Percentiles rank a stretch among this genome's conserved stretches.
These are phyloP conservation scores for Melitaea athalia DNA, from an alignment of 2,888 invertebrate species.

Conservation along the genomic window DNA sequence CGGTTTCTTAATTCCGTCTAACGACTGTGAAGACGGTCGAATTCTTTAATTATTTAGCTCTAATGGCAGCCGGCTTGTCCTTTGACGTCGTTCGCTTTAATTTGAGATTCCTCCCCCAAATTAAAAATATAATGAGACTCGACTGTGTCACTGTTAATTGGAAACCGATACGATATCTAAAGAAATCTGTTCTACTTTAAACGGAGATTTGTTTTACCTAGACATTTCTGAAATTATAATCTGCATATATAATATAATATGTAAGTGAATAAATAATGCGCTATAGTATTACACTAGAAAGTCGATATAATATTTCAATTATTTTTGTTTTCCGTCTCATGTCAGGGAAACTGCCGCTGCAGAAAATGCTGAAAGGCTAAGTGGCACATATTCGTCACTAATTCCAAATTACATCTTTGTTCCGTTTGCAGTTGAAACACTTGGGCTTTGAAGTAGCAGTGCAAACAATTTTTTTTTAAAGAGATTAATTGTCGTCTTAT, in stretches of 20 bases:
- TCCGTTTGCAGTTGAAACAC: too few species aligned
- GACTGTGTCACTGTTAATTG: slow-evolving; percentile 78
- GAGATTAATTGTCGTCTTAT: too few species aligned
- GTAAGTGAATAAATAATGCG: too few species aligned
- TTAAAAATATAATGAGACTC: slow-evolving; percentile 82
- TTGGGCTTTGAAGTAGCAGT: too few species aligned
- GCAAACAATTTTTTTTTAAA: too few species aligned
- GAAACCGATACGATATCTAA: slow-evolving; percentile 74
- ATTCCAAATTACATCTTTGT: too few species aligned
- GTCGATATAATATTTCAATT: too few species aligned
- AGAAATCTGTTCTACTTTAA: slow-evolving; percentile 32
- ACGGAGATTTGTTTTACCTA: slow-evolving; percentile 15
- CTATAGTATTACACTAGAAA: too few species aligned
- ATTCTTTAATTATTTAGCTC: slow-evolving; percentile 82
- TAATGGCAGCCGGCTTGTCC: slow-evolving; percentile 78
- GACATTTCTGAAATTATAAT: neutral
- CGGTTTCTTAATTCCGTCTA: slow-evolving; percentile 74
- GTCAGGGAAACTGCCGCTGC: too few species aligned
- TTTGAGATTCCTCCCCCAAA: slow-evolving; percentile 80
- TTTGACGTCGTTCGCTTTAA: slow-evolving; percentile 80
- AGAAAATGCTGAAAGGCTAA: too few species aligned
- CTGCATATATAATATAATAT: neutral
- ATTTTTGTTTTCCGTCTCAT: too few species aligned
- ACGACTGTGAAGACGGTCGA: slow-evolving; percentile 76
- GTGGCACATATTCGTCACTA: too few species aligned